phyloP scores from a whole-genome alignment of 2,797 vertebrate genomes.

The Myripristis jacobus region DNA sequence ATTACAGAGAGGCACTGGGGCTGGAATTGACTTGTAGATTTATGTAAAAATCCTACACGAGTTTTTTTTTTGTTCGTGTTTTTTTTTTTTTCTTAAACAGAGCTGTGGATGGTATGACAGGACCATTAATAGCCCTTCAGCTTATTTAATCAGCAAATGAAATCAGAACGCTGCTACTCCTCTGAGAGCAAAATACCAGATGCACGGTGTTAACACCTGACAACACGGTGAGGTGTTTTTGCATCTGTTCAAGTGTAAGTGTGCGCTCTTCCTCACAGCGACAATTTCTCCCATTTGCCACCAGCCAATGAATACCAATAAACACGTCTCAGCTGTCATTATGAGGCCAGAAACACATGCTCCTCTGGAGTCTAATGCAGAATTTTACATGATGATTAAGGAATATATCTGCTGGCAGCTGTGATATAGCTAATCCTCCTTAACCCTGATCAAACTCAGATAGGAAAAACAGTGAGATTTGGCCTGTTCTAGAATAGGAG shows the following conservation, averaged over 20 bases:
- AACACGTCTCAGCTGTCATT: not conserved
- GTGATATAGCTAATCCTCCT: not conserved
- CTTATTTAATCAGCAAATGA: no score
- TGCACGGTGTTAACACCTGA: no score
- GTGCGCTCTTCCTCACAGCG: not conserved
- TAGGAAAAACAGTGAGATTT: not conserved
- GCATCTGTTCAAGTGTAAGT: not conserved
- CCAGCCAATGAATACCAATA: not conserved
- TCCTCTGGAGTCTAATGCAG: not conserved
- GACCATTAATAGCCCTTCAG: no score
- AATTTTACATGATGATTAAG: not conserved
- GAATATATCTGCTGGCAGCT: not conserved
- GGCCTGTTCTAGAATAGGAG: not conserved
- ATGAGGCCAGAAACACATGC: not conserved
- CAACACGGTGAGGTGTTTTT: not conserved
- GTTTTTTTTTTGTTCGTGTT: no score
- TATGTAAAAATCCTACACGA: no score
- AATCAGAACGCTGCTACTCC: no score
- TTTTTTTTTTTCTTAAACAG: no score
- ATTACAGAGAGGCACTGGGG: not conserved
- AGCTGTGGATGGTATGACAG: no score
- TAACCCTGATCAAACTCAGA: not conserved
- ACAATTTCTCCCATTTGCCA: not conserved
- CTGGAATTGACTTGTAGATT: no score
- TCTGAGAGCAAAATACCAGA: no score